phyloP scores from a whole-genome alignment of 2,888 invertebrate genomes.

The Lasioglossum lativentre region DNA sequence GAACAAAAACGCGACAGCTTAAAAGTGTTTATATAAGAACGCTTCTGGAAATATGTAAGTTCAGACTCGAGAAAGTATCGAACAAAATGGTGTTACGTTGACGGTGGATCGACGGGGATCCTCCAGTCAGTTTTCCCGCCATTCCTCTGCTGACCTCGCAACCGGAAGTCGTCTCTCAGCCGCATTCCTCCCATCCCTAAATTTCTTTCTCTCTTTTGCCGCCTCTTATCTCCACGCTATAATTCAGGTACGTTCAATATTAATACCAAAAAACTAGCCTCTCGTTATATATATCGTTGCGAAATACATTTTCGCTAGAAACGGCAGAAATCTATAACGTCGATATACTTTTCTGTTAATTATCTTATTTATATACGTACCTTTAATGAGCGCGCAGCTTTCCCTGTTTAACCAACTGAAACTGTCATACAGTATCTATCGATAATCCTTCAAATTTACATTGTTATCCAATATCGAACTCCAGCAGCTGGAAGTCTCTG shows the following conservation, averaged over 20 bases:
- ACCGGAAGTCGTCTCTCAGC: constrained; percentile 54
- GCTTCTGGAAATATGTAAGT: constrained; percentile 22
- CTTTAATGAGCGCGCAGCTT: background rate
- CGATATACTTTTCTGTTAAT: background rate
- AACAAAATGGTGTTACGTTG: constrained; percentile 59
- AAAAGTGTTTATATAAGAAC: constrained; percentile 39
- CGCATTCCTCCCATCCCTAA: constrained; percentile 33
- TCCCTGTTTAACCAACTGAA: constrained; percentile 46
- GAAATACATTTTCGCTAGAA: background rate
- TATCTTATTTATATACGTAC: background rate
- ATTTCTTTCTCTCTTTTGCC: constrained; percentile 21
- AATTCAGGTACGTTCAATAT: background rate
- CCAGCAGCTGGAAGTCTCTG: constrained; percentile 50
- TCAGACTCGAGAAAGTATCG: constrained; percentile 40
- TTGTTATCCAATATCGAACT: constrained; percentile 45
- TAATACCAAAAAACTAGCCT: background rate
- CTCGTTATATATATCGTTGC: no score
- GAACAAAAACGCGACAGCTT: background rate
- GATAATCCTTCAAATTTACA: constrained; percentile 55
- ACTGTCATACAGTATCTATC: constrained; percentile 37
- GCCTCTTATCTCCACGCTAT: background rate
- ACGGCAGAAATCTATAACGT: background rate
- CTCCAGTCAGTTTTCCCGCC: constrained; percentile 57
- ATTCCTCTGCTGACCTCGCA: constrained; percentile 46
- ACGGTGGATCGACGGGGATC: constrained; percentile 23